Percentiles rank a stretch among this genome's conserved stretches.
phyloP scores from a whole-genome alignment of 2,888 invertebrate genomes.

The Xestia c-nigrum region DNA sequence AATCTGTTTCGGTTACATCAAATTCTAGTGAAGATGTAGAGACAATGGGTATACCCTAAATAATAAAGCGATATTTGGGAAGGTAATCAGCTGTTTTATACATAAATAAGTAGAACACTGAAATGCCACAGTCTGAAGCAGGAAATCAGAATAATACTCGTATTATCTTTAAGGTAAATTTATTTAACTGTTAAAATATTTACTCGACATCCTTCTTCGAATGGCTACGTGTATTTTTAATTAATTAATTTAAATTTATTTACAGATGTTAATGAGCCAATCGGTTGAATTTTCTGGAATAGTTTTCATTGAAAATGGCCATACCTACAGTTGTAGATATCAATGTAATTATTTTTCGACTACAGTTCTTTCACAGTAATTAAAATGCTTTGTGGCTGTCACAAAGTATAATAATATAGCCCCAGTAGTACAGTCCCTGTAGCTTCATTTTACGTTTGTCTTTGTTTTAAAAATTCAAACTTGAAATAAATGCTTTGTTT shows the following conservation, averaged over 20 bases:
- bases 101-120: not conserved
- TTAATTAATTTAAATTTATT: slow-evolving; percentile 48
- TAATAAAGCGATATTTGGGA: not conserved
- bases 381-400: no score
- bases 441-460: no score
- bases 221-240: slow-evolving; percentile 17
- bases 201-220: slow-evolving; percentile 26
- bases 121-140: slow-evolving; percentile 2
- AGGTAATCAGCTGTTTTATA: not conserved
- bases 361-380: no score
- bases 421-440: no score
- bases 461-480: no score
- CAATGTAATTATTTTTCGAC: not conserved
- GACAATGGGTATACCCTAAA: not conserved
- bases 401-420: no score
- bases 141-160: slow-evolving; percentile 12
- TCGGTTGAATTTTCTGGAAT: slow-evolving; percentile 37
- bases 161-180: slow-evolving; percentile 28
- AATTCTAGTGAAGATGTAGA: slow-evolving; percentile 1
- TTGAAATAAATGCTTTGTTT: no score
- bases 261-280: slow-evolving; percentile 29
- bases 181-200: slow-evolving; percentile 27
- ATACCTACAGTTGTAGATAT: not conserved
- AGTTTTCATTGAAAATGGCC: slow-evolving; percentile 13
- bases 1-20: slow-evolving; percentile 29